Evolutionary conservation across 2,797 vertebrate species (phyloP), one percentile per base, ranked within the genome.

Genomic region (Takifugu rubripes): DNA sequence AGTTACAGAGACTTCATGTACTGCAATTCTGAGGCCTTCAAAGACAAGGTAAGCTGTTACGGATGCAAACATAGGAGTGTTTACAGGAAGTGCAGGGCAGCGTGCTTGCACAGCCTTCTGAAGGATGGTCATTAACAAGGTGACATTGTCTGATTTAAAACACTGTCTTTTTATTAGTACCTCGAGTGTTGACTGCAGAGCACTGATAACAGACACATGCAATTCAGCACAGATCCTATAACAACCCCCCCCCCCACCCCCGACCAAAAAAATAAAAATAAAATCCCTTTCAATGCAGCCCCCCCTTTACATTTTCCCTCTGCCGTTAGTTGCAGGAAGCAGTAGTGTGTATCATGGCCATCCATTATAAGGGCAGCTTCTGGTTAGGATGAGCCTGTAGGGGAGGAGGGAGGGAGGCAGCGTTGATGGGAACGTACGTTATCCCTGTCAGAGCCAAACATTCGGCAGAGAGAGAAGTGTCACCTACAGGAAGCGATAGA

Each of bases 1-100:
- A 94, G 93, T 82, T 98, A 99, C 84, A 86, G 94, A 6, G 91
- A 98, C 86, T 98, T 98, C 89, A 93, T 97, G 82, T 94, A 93
- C 79, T 77, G 79, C 64, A 99, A 98, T 81, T 79, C 92, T 2
- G 94, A 96, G 5, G 84, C 96, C 77, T 98, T 98, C 92, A 93
- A 85, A 90, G 94, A 95, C 88, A 98, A 98, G 94, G 97, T 98
- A 78, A 91, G 93, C 36, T 40, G 3, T 3, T n/a, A 27, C 9
- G 3, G 4, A 59, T 68, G 50, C 48, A 49, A 2, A 43, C 15
- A 3, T 40, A 25, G 16, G 57, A 14, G 59, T 65, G 49, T 68
- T 26, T 54, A 0, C 26, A 50, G 51, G 31, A 56, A 11, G 29
- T 54, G 51, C 6, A 11, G 21, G 52, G 42, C 25, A 6, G 48